A percentile compares a stretch with the other conserved stretches of the same genome.
These are phyloP conservation scores for Frankliniella fusca DNA, from an alignment of 2,888 invertebrate genomes.

Conservation along the genomic window DNA sequence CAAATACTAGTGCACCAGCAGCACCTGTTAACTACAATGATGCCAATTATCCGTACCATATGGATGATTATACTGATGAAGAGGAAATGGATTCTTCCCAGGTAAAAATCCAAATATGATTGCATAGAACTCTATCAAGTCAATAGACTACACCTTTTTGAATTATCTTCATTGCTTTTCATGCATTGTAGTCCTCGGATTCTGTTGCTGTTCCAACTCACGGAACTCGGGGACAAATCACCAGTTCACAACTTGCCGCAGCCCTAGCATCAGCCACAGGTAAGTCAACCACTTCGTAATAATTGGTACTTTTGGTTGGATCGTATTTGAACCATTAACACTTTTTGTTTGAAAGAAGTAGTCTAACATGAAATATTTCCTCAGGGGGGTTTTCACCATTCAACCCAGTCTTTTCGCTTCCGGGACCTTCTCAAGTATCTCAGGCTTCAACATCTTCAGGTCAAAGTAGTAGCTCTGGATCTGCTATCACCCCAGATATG, in stretches of 20 bases:
- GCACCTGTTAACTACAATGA: conserved; percentile 39
- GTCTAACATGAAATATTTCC: not conserved
- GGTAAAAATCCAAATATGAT: conserved; percentile 36
- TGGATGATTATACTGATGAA: conserved; percentile 54
- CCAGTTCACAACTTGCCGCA: conserved; percentile 68
- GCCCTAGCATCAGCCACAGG: conserved; percentile 61
- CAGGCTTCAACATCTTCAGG: not conserved
- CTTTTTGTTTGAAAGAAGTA: not conserved
- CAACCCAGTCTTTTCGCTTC: conserved; percentile 31
- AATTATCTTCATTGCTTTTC: not conserved
- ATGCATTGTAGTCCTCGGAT: conserved; percentile 47
- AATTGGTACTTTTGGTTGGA: not conserved
- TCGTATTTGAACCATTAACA: not conserved
- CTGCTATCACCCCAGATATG: not conserved
- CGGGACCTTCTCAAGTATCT: not conserved
- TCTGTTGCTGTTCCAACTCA: conserved; percentile 44
- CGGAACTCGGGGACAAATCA: conserved; percentile 51
- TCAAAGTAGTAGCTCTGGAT: not conserved
- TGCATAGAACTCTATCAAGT: not conserved
- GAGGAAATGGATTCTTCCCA: conserved; percentile 54
- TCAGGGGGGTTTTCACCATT: not conserved
- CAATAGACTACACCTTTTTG: no score
- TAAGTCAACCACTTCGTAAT: not conserved
- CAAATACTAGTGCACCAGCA: conserved; percentile 38
- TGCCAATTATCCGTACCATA: conserved; percentile 51